Conservation (phyloP, 2,888 invertebrate genomes). For the Lasioglossum villosulum region DNA sequence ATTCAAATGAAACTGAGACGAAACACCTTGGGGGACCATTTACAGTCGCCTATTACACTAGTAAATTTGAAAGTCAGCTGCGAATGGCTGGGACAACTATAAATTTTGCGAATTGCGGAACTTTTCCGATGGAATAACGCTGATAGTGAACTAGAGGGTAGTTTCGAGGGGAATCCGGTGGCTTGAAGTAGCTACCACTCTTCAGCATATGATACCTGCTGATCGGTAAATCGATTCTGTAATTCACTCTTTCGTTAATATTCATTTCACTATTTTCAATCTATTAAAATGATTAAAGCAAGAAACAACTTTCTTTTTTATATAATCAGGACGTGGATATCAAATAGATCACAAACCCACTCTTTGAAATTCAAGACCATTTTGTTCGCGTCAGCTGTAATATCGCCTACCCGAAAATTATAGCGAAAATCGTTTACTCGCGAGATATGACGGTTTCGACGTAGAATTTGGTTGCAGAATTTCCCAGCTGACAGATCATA, state of each 20-base stretch:
- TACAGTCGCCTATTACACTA: slow-evolving; percentile 30
- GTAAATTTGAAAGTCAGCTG: slow-evolving; percentile 56
- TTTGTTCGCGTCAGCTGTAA: background rate
- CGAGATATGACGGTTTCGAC: background rate
- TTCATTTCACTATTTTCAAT: background rate
- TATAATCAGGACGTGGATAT: background rate
- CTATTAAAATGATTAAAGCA: background rate
- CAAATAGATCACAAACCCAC: background rate
- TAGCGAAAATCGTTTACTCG: background rate
- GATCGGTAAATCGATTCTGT: background rate
- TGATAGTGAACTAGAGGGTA: slow-evolving; percentile 42
- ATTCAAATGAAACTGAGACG: slow-evolving; percentile 25
- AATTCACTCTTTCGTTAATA: background rate
- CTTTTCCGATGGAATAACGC: slow-evolving; percentile 57
- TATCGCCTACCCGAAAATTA: background rate
- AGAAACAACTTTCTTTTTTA: background rate
- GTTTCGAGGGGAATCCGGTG: slow-evolving; percentile 22
- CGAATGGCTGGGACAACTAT: slow-evolving; percentile 44
- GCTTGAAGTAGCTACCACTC: slow-evolving; percentile 6
- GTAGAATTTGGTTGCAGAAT: background rate
- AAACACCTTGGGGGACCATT: slow-evolving; percentile 43
- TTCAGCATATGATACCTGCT: slow-evolving; percentile 13
- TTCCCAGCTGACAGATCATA: slow-evolving; percentile 13
- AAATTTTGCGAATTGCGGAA: slow-evolving; percentile 64
- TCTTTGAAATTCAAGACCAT: background rate